Conservation (phyloP, 2,113 vertebrate species). For the Piaya cayana region DNA sequence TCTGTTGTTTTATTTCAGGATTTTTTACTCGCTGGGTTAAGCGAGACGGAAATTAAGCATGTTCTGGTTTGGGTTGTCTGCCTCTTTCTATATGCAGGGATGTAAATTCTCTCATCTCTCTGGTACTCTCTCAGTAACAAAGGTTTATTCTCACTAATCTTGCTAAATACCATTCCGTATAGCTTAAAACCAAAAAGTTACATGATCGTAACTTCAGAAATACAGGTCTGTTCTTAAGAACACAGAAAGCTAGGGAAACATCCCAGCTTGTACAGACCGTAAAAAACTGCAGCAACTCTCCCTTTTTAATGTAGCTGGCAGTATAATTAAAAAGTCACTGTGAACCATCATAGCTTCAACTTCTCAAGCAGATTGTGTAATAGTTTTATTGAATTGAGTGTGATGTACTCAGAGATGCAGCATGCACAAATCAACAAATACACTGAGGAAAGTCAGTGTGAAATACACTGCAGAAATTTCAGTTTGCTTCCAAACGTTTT, state of each 20-base stretch:
- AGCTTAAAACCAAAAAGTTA: rapidly evolving
- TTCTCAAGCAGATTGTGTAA: neutral
- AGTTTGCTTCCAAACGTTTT: neutral
- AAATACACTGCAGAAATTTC: neutral
- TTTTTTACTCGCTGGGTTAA: neutral
- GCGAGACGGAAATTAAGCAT: rapidly evolving
- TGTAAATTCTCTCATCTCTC: neutral
- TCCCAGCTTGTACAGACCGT: neutral
- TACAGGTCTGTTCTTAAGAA: rapidly evolving
- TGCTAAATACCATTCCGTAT: neutral
- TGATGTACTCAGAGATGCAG: neutral
- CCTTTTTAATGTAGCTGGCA: neutral
- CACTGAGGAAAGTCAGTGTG: neutral
- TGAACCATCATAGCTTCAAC: neutral
- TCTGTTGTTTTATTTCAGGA: neutral
- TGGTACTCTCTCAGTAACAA: neutral
- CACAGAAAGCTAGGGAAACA: neutral
- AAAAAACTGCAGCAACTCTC: neutral
- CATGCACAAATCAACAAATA: too few species aligned
- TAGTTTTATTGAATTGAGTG: neutral
- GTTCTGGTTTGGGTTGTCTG: neutral
- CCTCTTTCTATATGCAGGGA: neutral
- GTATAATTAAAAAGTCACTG: neutral
- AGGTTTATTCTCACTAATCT: neutral
- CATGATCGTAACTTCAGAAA: neutral